A percentile compares a stretch with the other conserved stretches of the same genome.
These are phyloP conservation scores for Palloptera scutellata DNA, from an alignment of 2,888 invertebrate species.

Conservation along the genomic window DNA sequence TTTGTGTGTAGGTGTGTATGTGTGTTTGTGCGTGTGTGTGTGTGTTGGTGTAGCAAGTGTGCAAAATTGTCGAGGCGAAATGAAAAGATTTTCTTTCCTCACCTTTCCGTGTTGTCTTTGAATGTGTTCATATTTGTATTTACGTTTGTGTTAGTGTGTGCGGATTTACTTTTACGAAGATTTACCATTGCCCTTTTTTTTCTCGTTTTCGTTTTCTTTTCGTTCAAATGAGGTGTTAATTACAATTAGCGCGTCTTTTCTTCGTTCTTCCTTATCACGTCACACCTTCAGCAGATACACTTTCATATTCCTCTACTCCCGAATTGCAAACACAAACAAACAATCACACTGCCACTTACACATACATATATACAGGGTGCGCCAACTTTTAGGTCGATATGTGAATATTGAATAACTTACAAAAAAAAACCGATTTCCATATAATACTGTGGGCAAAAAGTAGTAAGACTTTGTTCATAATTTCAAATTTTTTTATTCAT, in stretches of 20 bases:
- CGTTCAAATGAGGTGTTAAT: constrained; percentile 26
- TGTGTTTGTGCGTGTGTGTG: background rate
- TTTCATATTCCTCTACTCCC: background rate
- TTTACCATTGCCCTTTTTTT: constrained; percentile 2
- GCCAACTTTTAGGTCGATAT: no score
- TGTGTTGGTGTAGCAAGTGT: constrained; percentile 10
- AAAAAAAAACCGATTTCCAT: no score
- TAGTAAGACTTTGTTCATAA: no score
- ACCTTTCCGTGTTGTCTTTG: no score
- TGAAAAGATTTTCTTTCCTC: no score
- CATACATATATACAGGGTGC: no score
- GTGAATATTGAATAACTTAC: no score
- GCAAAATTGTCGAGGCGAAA: constrained; percentile 13
- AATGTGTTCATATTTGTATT: no score
- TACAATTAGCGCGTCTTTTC: constrained; percentile 21
- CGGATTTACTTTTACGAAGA: background rate
- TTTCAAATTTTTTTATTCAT: no score
- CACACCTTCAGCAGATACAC: background rate
- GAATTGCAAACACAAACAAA: constrained; percentile 2
- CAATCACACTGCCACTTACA: background rate
- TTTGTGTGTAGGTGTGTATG: constrained; percentile 1
- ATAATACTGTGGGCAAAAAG: no score
- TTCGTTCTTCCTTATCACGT: constrained; percentile 3
- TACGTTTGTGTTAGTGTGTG: no score
- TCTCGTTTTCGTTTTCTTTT: background rate